Conservation (phyloP, 2,113 vertebrate species). For the Tilapia sparmanii region DNA sequence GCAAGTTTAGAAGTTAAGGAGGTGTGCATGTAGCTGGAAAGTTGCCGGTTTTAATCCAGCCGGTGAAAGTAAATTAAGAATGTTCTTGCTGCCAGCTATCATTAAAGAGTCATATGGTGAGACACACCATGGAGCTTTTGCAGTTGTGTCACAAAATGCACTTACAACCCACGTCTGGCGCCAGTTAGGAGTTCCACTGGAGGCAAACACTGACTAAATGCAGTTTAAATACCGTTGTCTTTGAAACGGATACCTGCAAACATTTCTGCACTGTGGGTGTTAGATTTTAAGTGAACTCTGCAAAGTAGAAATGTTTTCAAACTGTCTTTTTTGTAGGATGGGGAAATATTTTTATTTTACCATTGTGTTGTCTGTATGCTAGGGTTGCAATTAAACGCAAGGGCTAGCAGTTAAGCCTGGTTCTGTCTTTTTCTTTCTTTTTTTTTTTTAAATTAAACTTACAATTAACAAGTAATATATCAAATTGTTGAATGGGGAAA, state of each 20-base stretch:
- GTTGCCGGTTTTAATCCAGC: slow-evolving; percentile 15
- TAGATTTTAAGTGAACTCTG: background rate
- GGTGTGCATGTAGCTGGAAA: slow-evolving; percentile 27
- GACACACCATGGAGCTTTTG: background rate
- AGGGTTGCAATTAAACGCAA: background rate
- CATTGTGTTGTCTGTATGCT: background rate
- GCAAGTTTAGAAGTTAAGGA: slow-evolving; percentile 39
- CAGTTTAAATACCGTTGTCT: background rate
- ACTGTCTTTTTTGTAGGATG: background rate
- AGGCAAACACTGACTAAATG: background rate
- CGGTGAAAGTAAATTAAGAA: slow-evolving; percentile 21
- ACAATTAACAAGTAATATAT: background rate
- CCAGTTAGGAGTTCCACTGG: background rate
- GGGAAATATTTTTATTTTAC: background rate
- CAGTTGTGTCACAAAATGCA: slow-evolving; percentile 27
- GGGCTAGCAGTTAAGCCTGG: background rate
- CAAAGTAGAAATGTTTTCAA: background rate
- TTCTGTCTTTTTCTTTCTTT: background rate
- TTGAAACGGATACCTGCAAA: slow-evolving; percentile 1
- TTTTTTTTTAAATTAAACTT: background rate
- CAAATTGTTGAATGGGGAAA: background rate
- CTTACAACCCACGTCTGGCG: background rate
- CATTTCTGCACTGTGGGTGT: background rate
- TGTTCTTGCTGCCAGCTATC: slow-evolving; percentile 18
- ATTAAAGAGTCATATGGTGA: slow-evolving; percentile 22